Evolutionary conservation across 1,140 invertebrate species (phyloP), one percentile per base, ranked within the genome.

Genomic region (Metopolophium dirhodum): DNA sequence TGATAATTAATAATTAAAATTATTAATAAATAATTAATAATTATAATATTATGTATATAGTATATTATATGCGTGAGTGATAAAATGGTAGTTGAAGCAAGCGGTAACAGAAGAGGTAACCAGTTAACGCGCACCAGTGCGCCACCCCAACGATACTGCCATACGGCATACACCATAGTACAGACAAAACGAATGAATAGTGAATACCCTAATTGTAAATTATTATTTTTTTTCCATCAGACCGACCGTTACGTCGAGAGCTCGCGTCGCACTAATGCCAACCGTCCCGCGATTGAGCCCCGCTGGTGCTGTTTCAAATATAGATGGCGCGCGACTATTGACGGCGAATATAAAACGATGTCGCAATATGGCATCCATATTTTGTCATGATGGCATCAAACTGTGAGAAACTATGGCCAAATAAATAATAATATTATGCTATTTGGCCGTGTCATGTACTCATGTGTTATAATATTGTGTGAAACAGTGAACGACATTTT

Each of bases 21-120:
- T 68, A 68, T 68, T 68, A 77, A 77, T 77, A n/a, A 77, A n/a
- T 68, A 68, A 77, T 77, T 77, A 77, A n/a, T n/a, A 77, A 77
- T 77, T 77, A 35, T 20, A n/a, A n/a, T 77, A n/a, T 77, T n/a
- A 77, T 77, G n/a, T 77, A n/a, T n/a, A 68, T 68, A 30, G 3
- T 11, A 23, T 57, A 22, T 2, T 54, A 57, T 30, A 77, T 77
- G 30, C 30, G n/a, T n/a, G 30, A n/a, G 61, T 77, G 61, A 77
- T 77, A 77, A 77, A 77, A 77, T 77, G n/a, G 61, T n/a, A 77
- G n/a, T 77, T 77, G 61, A 14, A 77, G 30, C 30, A 30, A 77
- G 61, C n/a, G 61, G 61, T 77, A 77, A 77, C 61, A n/a, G n/a
- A 77, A 18, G 61, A n/a, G 30, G 61, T 77, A n/a, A 77, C 61